Percentiles rank a stretch among this genome's conserved stretches.
These are phyloP conservation scores for Himalopsyche phryganea DNA, from an alignment of 1,140 invertebrate genomes.

Conservation along the genomic window DNA sequence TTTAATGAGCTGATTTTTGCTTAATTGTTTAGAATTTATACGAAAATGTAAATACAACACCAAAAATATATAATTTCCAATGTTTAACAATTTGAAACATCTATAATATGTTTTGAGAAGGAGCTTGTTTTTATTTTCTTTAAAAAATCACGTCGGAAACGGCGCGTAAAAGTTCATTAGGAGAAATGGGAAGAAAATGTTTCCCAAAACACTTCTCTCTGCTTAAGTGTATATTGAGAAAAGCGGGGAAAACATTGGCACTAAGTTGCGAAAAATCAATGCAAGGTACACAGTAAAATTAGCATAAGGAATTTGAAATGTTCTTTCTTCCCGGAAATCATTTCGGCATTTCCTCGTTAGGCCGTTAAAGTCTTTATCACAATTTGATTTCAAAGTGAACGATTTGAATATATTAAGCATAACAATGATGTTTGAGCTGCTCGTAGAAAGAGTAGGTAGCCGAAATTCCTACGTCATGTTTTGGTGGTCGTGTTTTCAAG, in stretches of 20 bases:
- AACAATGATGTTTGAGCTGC: constrained; percentile 19
- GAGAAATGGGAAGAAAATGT: too few species aligned
- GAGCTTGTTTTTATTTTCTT: too few species aligned
- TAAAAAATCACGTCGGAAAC: too few species aligned
- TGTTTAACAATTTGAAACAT: too few species aligned
- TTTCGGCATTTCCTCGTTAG: constrained; percentile 19
- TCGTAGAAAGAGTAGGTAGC: constrained; percentile 7
- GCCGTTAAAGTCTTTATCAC: constrained; percentile 30
- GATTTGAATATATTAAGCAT: constrained; percentile 33
- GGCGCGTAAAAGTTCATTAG: too few species aligned
- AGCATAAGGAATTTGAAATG: constrained; percentile 27
- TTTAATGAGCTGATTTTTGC: too few species aligned
- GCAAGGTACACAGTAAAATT: constrained; percentile 17
- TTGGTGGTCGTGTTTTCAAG: constrained; percentile 11
- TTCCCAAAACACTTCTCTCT: too few species aligned
- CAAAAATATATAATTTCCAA: too few species aligned
- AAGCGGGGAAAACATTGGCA: background rate
- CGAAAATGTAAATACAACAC: too few species aligned
- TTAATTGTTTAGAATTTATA: too few species aligned
- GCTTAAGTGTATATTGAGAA: too few species aligned
- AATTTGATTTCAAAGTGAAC: constrained; percentile 30
- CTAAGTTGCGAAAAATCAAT: constrained; percentile 18
- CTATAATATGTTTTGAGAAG: too few species aligned
- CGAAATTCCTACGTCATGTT: constrained; percentile 25
- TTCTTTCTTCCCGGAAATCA: constrained; percentile 26